Conservation (phyloP, 2,113 vertebrate genomes). For the Pyrgilauda ruficollis region DNA sequence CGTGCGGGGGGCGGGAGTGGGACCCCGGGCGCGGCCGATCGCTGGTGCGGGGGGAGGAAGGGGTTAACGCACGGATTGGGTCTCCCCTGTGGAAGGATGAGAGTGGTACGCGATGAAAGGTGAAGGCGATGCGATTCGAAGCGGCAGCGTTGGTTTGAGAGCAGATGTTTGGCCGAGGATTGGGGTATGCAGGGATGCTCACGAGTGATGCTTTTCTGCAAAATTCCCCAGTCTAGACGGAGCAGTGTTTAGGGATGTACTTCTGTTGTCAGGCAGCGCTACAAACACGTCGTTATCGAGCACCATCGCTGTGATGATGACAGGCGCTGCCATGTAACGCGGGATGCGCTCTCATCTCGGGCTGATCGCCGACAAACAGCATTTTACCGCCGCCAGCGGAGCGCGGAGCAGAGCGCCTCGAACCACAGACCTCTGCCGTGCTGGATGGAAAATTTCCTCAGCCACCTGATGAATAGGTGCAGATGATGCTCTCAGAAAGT, state of each 20-base stretch:
- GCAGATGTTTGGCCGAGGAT: background rate
- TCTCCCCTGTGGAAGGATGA: accelerated
- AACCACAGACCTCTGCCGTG: background rate
- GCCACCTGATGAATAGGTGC: background rate
- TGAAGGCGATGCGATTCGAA: background rate
- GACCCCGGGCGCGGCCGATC: background rate
- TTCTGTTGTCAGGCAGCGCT: background rate
- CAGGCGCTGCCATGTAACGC: background rate
- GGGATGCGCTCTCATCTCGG: background rate
- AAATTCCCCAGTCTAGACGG: background rate
- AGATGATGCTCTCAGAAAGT: background rate
- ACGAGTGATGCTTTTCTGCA: background rate
- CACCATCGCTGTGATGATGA: background rate
- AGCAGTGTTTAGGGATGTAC: background rate
- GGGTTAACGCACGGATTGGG: accelerated
- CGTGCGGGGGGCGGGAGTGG: background rate
- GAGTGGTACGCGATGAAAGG: accelerated
- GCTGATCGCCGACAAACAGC: background rate
- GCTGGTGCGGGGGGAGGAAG: background rate
- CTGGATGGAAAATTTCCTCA: background rate
- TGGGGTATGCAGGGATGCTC: background rate
- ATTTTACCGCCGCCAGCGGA: background rate
- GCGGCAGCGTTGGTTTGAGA: background rate
- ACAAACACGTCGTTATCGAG: background rate
- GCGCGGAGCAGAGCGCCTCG: background rate